A percentile compares a stretch with the other conserved stretches of the same genome.
These are phyloP conservation scores for Meteorus sp. DNA, from an alignment of 1,140 invertebrate species.

Conservation along the genomic window DNA sequence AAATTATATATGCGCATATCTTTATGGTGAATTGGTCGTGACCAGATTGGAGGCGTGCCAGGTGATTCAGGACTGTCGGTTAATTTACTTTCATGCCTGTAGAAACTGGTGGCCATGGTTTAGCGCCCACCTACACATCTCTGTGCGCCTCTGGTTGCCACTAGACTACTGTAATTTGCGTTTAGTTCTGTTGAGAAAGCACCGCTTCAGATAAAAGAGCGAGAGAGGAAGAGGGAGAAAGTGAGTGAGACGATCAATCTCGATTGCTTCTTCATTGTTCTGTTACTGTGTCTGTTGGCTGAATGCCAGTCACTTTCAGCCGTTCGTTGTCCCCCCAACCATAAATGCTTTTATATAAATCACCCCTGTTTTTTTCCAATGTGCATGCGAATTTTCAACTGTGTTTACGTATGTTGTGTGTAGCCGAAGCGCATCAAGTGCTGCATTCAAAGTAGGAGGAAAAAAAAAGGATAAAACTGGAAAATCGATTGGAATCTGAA, in stretches of 20 bases:
- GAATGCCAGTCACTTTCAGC: background rate
- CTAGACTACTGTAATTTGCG: constrained; percentile 5
- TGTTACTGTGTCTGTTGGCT: constrained; percentile 6
- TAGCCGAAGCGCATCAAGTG: too few species aligned
- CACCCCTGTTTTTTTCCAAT: constrained; percentile 3
- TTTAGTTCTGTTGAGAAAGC: too few species aligned
- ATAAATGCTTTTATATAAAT: background rate
- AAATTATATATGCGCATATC: background rate
- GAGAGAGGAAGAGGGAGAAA: too few species aligned
- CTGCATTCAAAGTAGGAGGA: too few species aligned
- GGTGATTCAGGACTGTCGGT: constrained; percentile 15
- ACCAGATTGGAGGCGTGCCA: constrained; percentile 24
- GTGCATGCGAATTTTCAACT: too few species aligned
- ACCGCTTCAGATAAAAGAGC: too few species aligned
- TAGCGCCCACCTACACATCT: background rate
- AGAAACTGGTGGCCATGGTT: constrained; percentile 16
- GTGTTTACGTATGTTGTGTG: too few species aligned
- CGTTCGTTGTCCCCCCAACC: background rate
- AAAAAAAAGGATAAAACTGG: too few species aligned
- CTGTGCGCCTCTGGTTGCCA: background rate
- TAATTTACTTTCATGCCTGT: constrained; percentile 16
- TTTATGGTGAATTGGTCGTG: constrained; percentile 7
- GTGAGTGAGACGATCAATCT: constrained; percentile 1
- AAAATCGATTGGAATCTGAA: too few species aligned
- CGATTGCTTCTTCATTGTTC: constrained; percentile 5